Percentiles rank a stretch among this genome's conserved stretches.
Conservation (phyloP, 2,113 vertebrate genomes). For the Callaeas wilsoni region DNA sequence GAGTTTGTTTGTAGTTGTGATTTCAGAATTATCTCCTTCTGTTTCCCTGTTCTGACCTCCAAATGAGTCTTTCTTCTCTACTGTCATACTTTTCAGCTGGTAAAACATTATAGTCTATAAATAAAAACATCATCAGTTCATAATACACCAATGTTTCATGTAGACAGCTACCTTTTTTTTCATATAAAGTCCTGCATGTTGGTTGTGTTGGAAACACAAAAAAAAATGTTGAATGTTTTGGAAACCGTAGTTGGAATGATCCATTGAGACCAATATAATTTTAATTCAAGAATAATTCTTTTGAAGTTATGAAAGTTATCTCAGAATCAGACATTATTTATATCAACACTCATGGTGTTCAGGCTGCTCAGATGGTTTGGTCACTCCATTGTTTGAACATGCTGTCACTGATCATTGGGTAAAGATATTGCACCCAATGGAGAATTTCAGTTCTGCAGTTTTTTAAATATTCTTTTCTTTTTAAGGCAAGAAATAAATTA, state of each 20-base stretch:
- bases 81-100: background rate
- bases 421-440: background rate
- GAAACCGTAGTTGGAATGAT: background rate
- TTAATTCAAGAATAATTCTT: background rate
- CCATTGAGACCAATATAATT: background rate
- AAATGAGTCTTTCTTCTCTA: background rate
- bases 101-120: background rate
- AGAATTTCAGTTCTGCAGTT: background rate
- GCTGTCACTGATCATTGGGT: background rate
- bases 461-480: background rate
- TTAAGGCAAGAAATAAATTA: background rate
- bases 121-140: background rate
- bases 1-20: background rate
- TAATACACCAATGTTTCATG: background rate
- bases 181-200: background rate
- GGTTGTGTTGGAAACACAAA: too few relatives aligned
- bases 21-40: background rate
- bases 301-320: background rate
- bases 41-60: background rate
- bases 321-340: background rate
- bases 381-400: background rate
- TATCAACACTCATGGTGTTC: background rate
- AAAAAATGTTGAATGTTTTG: too few relatives aligned
- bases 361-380: background rate
- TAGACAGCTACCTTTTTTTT: background rate